phyloP scores from a whole-genome alignment of 2,113 vertebrate species.

The Diadophis punctatus region DNA sequence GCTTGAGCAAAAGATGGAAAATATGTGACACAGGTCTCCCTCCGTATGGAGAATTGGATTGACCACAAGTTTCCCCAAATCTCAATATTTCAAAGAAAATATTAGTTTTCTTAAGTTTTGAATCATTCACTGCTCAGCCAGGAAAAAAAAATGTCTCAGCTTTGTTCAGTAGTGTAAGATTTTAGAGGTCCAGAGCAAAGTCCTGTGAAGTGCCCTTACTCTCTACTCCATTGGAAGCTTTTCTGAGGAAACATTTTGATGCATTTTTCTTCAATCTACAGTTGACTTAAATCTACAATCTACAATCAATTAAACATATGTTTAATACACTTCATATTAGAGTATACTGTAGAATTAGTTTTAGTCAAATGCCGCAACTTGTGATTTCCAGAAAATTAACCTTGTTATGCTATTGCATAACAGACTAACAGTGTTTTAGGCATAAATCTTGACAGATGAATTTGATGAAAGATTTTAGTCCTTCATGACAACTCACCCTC shows the following conservation, averaged over 20 bases:
- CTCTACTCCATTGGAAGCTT: too few species aligned
- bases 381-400: neutral
- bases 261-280: too few species aligned
- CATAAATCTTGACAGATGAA: neutral
- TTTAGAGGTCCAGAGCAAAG: too few species aligned
- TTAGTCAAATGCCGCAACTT: too few species aligned
- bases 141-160: neutral
- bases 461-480: neutral
- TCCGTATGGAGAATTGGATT: neutral
- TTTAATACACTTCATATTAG: too few species aligned
- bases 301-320: too few species aligned
- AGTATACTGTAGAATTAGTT: too few species aligned
- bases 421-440: neutral
- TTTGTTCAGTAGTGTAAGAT: neutral
- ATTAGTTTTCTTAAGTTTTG: neutral
- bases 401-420: neutral
- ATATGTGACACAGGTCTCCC: neutral
- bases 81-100: neutral
- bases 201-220: too few species aligned
- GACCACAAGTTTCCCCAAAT: neutral
- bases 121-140: neutral
- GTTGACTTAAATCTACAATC: too few species aligned
- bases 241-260: too few species aligned
- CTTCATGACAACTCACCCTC: neutral
- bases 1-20: neutral